These are phyloP conservation scores for Labia minor DNA, from an alignment of 2,888 invertebrate genomes.

Conservation along the genomic window DNA sequence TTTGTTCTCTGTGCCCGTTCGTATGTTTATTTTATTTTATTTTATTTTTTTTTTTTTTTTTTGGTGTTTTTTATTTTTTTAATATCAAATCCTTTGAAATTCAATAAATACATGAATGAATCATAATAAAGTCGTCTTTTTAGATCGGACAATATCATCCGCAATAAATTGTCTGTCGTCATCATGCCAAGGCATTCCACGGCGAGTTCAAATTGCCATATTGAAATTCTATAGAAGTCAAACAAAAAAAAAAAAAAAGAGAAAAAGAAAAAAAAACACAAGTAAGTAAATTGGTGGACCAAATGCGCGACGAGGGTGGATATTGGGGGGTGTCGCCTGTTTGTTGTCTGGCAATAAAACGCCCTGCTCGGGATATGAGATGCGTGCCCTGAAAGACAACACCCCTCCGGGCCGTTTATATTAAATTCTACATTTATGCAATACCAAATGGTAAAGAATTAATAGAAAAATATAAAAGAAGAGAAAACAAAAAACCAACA, in stretches of 20 bases:
- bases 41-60: no score
- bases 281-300: not conserved
- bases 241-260: not conserved
- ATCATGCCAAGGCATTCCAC: not conserved
- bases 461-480: no score
- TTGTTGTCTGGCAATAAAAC: constrained; percentile 13
- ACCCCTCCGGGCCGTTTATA: not conserved
- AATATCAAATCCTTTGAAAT: not conserved
- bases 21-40: no score
- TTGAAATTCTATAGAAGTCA: constrained; percentile 6
- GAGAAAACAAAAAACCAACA: no score
- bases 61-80: not conserved
- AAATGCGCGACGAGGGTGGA: not conserved
- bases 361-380: not conserved
- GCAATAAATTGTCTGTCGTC: constrained; percentile 13
- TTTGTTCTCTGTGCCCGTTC: no score
- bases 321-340: not conserved
- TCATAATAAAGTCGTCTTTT: not conserved
- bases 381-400: constrained; percentile 5
- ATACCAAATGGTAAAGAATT: no score
- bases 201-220: not conserved
- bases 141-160: constrained; percentile 8
- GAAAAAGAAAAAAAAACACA: not conserved
- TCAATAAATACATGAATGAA: constrained; percentile 13
- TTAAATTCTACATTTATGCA: not conserved